Evolutionary conservation across 2,888 invertebrate species (phyloP).

Genomic region (Netelia inedita): DNA sequence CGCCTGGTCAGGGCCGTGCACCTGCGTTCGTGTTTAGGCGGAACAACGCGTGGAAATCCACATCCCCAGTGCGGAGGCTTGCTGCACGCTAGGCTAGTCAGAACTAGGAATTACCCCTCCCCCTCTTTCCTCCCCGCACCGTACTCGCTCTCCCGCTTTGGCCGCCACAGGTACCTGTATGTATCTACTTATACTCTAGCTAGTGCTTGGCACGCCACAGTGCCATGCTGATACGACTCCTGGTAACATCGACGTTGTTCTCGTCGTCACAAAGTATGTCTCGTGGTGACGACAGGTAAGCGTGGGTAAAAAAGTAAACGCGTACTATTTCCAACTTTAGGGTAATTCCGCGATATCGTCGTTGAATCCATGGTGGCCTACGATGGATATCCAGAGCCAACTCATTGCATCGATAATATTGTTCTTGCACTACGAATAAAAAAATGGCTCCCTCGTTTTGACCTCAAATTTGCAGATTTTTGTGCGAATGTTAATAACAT

Average conservation of each 20-base stretch:
- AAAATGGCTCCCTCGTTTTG: too few species aligned
- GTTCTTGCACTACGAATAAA: too few species aligned
- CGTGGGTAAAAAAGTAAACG: neutral
- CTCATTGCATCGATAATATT: too few species aligned
- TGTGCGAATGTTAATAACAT: too few species aligned
- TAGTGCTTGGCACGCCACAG: slow-evolving; percentile 14
- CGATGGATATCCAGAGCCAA: too few species aligned
- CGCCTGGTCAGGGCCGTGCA: slow-evolving; percentile 55
- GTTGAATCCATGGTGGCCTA: too few species aligned
- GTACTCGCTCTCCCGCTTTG: neutral
- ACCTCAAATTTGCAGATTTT: too few species aligned
- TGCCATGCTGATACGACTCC: neutral
- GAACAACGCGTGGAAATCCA: slow-evolving; percentile 51
- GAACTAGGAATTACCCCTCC: slow-evolving; percentile 24
- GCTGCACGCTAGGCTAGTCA: slow-evolving; percentile 38
- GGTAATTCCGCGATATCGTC: neutral
- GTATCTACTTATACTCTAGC: slow-evolving; percentile 14
- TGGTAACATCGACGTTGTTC: neutral
- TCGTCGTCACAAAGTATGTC: neutral
- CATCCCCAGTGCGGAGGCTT: slow-evolving; percentile 32
- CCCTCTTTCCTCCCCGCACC: slow-evolving; percentile 21
- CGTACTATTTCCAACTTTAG: neutral
- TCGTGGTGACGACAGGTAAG: neutral
- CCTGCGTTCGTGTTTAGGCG: slow-evolving; percentile 54
- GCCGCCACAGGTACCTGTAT: slow-evolving; percentile 1